Evolutionary conservation across 2,797 vertebrate species (phyloP), one percentile per base, ranked within the genome.

Genomic region (Allobates femoralis): DNA sequence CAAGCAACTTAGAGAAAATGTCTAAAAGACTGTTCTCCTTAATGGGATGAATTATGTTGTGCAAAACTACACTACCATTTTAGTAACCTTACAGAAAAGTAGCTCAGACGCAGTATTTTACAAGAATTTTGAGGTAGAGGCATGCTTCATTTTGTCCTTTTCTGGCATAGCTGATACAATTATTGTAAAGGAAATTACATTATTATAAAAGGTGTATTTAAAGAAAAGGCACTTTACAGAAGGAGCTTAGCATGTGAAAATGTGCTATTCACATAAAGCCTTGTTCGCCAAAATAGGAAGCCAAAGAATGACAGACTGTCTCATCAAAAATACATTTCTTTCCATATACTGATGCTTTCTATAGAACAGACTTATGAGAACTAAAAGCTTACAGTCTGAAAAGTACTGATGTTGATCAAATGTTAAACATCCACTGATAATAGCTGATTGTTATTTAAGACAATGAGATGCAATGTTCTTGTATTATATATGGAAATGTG

Each of bases 31-130:
- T 66, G 16, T 60, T 90, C 89, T 55, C 89, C 77, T 78, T 88
- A 91, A 91, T 6, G 88, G 79, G 89, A 87, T 88, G 89, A 91
- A 92, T 90, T 91, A 90, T 88, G 83, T 28, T 85, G 83, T 86
- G 56, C 55, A 51, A 89, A 93, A 91, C 84, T 89, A 80, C 6
- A 1, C 86, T 90, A 92, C 90, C 85, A 88, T 87, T 89, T 89
- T 84, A 90, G 86, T 89, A 90, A 91, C 82, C 86, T 88, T 80
- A 67, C 51, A 85, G 82, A 81, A 88, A 88, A 85, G 86, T 85
- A 88, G 78, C 75, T 85, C 83, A 81, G 86, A 50, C 77, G 66
- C 73, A 81, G 86, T 76, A 84, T 87, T 86, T 79, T 87, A n/a
- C 74, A 84, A 74, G 77, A 83, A 84, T 87, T 84, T 79, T 75